These are phyloP conservation scores for Ammodytes dubius DNA, from an alignment of 2,113 vertebrate genomes.

Conservation along the genomic window DNA sequence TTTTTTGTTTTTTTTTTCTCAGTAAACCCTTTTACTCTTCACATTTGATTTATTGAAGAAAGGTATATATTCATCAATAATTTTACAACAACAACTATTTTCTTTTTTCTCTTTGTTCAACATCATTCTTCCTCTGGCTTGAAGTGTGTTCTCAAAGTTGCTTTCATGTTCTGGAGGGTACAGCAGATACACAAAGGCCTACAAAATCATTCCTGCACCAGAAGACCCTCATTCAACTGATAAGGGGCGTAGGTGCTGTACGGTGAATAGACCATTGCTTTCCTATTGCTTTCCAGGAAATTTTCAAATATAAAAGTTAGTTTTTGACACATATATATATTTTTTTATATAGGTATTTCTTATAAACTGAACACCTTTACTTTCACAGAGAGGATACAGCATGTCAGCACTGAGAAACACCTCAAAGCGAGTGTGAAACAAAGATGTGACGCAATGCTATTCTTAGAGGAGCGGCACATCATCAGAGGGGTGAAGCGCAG, in stretches of 20 bases:
- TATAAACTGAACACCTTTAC: background rate
- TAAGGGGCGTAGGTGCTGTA: background rate
- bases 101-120: background rate
- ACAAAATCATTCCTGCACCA: constrained; percentile 1
- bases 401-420: constrained; percentile 7
- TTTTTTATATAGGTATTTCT: too few relatives aligned
- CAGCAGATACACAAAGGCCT: background rate
- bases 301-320: too few relatives aligned
- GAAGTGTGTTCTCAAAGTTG: background rate
- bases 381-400: background rate
- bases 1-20: too few relatives aligned
- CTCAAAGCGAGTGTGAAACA: constrained; percentile 18
- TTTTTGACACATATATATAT: too few relatives aligned
- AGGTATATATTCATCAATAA: background rate
- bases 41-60: background rate
- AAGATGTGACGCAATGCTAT: constrained; percentile 21
- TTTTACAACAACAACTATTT: background rate
- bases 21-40: too few relatives aligned
- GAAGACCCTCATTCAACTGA: background rate
- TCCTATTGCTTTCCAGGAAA: background rate
- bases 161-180: constrained; percentile 16
- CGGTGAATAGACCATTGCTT: background rate
- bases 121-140: background rate
- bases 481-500: constrained; percentile 10
- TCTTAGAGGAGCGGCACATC: constrained; percentile 27